A percentile compares a stretch with the other conserved stretches of the same genome.
phyloP scores from a whole-genome alignment of 2,888 invertebrate species.

The Dugesia japonica region DNA sequence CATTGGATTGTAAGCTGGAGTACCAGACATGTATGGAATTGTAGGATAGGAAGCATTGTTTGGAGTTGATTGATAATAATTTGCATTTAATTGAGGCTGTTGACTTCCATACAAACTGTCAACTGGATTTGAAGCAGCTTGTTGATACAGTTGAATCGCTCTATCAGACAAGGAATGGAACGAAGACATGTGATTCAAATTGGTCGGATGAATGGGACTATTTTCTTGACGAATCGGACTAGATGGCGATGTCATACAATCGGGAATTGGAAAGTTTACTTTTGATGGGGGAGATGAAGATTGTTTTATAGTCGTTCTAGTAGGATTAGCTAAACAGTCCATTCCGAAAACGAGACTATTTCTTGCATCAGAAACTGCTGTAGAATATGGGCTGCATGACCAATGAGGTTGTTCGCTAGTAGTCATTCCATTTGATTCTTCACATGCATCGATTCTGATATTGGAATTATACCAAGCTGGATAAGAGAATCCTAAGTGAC shows the following conservation, averaged over 20 bases:
- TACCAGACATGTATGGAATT: not conserved
- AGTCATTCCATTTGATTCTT: not conserved
- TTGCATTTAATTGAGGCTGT: not conserved
- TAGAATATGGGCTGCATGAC: not conserved
- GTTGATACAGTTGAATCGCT: not conserved
- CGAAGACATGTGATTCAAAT: constrained; percentile 13
- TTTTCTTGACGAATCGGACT: constrained; percentile 5
- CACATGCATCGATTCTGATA: not conserved
- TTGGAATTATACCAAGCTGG: constrained; percentile 1
- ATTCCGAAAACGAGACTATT: not conserved
- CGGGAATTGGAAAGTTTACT: not conserved
- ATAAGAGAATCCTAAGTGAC: not conserved
- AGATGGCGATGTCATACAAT: not conserved
- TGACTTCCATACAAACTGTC: not conserved
- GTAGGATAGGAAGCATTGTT: not conserved
- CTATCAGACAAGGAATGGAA: constrained; percentile 5
- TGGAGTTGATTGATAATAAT: constrained; percentile 12
- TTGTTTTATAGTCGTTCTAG: not conserved
- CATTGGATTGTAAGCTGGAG: not conserved
- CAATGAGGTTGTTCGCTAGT: not conserved
- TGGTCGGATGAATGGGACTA: not conserved
- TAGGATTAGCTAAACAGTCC: not conserved
- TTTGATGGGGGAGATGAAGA: not conserved
- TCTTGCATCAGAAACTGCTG: not conserved
- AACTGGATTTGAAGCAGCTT: constrained; percentile 6